Evolutionary conservation across 2,888 invertebrate genomes (phyloP), one percentile per base, ranked within the genome.

Genomic region (Elgonia sp.): DNA sequence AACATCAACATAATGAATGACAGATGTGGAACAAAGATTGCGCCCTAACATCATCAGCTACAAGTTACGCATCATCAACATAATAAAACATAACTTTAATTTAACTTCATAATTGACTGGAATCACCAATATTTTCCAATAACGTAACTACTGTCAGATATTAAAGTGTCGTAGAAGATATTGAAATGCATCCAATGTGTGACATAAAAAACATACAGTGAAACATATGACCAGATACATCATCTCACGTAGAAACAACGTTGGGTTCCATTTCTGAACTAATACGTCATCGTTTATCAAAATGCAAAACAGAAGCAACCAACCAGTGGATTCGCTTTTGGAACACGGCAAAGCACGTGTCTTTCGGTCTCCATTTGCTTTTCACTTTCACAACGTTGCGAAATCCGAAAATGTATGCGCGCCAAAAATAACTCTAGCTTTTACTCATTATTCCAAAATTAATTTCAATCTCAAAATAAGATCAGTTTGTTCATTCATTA

Each of bases 51-150:
- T 77, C 53, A 65, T 39, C 55, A 29, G 37, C 18, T 75, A 29
- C 16, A 14, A 18, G 20, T 42, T 29, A 42, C 60, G 29, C 10
- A 16, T 60, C 60, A 40, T 72, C 10, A 1, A 8, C 70, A 62
- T 42, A 8, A 73, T 21, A 8, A 46, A 46, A 77, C 40, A 8
- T 62, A 46, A 77, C 40, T 77, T 77, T 8, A 40, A 69, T 72
- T 63, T 37, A n/a, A 84, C 57, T 55, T 70, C 72, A 73, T 75
- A 60, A 55, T 79, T 73, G 50, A 70, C 40, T 77, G 29, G 40
- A 60, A 85, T 85, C 85, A 85, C 75, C 85, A 73, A 85, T 85
- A 85, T 85, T 85, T 85, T 85, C 85, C 80, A 85, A 60, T 73
- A 72, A 65, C 63, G 14, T 83, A 69, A 72, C 63, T 84, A 84